These are phyloP conservation scores for Euschistus heros DNA, from an alignment of 1,140 invertebrate genomes.

Conservation along the genomic window DNA sequence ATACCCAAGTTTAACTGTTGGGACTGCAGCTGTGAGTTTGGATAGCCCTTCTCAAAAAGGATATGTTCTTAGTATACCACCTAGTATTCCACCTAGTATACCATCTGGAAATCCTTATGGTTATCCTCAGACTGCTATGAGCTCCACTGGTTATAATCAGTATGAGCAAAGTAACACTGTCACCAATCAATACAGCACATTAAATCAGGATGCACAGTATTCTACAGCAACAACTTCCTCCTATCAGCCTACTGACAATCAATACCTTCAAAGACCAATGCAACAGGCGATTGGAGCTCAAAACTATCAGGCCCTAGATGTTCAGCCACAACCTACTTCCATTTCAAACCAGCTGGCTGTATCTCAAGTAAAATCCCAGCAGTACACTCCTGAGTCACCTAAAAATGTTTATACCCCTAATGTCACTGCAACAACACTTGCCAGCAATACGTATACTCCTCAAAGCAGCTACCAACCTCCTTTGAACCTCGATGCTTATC, in stretches of 20 bases:
- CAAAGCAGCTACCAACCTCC: neutral
- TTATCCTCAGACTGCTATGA: neutral
- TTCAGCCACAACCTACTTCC: neutral
- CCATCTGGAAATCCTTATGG: neutral
- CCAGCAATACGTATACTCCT: neutral
- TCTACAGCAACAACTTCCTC: neutral
- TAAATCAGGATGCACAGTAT: conserved; percentile 31
- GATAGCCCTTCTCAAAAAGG: neutral
- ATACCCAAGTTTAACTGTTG: neutral
- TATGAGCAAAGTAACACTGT: neutral
- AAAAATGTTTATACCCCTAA: neutral
- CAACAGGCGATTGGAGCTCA: neutral
- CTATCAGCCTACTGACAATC: too few relatives aligned
- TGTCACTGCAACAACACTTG: neutral
- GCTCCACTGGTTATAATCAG: neutral
- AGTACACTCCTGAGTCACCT: too few relatives aligned
- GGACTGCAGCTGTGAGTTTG: neutral
- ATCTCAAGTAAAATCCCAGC: neutral
- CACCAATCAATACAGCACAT: neutral
- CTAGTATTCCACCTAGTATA: neutral
- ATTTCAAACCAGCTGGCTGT: neutral
- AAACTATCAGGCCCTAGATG: neutral
- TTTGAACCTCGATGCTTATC: too few relatives aligned
- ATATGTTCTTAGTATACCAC: too few relatives aligned
- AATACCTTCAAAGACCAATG: neutral